Evolutionary conservation across 2,797 vertebrate genomes (phyloP), one percentile per base, ranked within the genome.

Genomic region (Xiphorhynchus erythropygius): DNA sequence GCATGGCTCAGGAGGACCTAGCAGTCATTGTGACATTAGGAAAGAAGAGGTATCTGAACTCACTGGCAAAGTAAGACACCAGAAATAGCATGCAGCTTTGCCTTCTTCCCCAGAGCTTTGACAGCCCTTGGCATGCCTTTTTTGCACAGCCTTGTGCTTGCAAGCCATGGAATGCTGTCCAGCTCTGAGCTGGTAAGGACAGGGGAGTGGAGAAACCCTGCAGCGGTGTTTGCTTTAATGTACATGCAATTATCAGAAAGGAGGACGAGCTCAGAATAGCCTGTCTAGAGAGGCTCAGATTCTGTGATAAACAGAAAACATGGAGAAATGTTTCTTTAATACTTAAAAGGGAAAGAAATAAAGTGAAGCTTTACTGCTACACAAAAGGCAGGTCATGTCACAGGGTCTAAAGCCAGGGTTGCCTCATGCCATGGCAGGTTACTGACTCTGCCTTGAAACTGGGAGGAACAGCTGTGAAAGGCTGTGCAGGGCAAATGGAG

Each of bases 171-270:
- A 89, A 63, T 59, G 70, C 87, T 87, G 84, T 79, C 94, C 94
- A 90, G 92, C 73, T 95, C 73, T 0, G 21, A 91, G 74, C 90
- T 85, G 78, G 87, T 93, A 95, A 94, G 92, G 90, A 53, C 64
- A 60, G 70, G 59, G 39, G 63, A 69, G 71, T 64, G 59, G 46
- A 96, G 89, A 92, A 95, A 59, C 82, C 90, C 95, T 94, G 95
- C 88, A 90, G 93, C 71, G 90, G 82, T 59, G 69, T 89, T 84
- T 89, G 93, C 90, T 95, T 96, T 94, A 94, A 95, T 93, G 94
- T 88, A 94, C 96, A 94, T 86, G 86, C 91, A 96, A 97, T 95
- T 91, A 96, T n/a, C 86, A 96, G 70, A 97, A 94, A 96, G 80
- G 84, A 94, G 94, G 90, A 68, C 87, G 92, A 89, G 70, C 94